Percentiles rank a stretch among this genome's conserved stretches.
phyloP scores from a whole-genome alignment of 2,797 vertebrate species.

The Enteromius mattozi region DNA sequence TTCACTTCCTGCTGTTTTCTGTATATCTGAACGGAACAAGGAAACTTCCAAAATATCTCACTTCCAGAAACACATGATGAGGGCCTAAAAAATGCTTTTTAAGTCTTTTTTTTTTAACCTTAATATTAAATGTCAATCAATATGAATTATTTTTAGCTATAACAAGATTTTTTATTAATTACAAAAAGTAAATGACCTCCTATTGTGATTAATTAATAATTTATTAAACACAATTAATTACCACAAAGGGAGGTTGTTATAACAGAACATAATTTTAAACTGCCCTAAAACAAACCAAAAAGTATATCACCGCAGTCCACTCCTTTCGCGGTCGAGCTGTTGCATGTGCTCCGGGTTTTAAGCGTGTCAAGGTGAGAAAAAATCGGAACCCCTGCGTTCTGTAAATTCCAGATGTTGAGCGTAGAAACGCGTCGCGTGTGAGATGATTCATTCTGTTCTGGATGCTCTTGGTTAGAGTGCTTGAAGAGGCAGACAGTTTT shows the following conservation, averaged over 20 bases:
- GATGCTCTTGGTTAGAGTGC: too few relatives aligned
- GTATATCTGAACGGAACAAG: constrained; percentile 52
- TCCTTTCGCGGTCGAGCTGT: not conserved
- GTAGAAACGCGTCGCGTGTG: not conserved
- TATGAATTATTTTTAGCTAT: not conserved
- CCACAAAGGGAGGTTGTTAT: not conserved
- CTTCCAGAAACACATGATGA: constrained; percentile 45
- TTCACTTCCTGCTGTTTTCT: constrained; percentile 60
- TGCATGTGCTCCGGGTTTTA: not conserved
- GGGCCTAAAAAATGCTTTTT: not conserved
- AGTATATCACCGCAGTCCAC: not conserved
- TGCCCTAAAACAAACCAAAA: not conserved
- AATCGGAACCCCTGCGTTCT: not conserved
- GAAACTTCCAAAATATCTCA: constrained; percentile 56
- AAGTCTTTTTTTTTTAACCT: not conserved
- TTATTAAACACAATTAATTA: not conserved
- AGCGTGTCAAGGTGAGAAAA: not conserved
- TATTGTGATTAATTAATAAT: not conserved
- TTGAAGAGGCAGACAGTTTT: not conserved
- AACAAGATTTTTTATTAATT: not conserved
- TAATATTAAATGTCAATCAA: not conserved
- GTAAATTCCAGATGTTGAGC: not conserved
- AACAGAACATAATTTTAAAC: not conserved
- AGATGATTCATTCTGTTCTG: not conserved
- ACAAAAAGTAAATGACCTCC: not conserved